These are phyloP conservation scores for Rhinolophus ferrumequinum DNA, from an alignment of 2,113 vertebrate genomes.

Conservation along the genomic window DNA sequence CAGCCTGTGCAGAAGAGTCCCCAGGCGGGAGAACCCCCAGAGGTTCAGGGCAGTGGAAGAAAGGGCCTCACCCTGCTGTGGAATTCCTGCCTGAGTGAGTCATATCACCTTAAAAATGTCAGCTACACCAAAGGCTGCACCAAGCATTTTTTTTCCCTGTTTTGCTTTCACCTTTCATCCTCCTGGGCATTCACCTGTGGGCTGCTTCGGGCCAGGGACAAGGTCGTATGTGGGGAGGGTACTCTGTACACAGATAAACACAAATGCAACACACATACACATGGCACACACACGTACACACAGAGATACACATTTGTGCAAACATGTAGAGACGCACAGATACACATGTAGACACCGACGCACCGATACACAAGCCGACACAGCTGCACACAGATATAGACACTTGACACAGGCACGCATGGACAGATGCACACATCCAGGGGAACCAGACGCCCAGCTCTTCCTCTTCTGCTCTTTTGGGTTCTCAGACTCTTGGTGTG, in stretches of 20 bases:
- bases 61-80: slow-evolving; percentile 1
- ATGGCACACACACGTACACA: fast-evolving
- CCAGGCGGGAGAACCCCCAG: neutral
- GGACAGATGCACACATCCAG: neutral
- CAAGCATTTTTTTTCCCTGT: too few species aligned
- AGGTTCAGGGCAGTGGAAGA: neutral
- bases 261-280: neutral
- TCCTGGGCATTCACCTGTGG: neutral
- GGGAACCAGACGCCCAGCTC: neutral
- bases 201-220: fast-evolving
- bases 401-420: neutral
- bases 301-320: neutral
- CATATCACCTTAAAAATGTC: neutral
- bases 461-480: neutral
- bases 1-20: neutral
- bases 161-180: neutral
- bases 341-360: neutral
- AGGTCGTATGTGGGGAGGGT: neutral
- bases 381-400: neutral
- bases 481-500: neutral
- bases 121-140: neutral
- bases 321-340: neutral
- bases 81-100: neutral
- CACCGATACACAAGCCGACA: neutral
- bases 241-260: neutral